Evolutionary conservation across 2,113 vertebrate genomes (phyloP).

Genomic region (Tupaia chinensis): DNA sequence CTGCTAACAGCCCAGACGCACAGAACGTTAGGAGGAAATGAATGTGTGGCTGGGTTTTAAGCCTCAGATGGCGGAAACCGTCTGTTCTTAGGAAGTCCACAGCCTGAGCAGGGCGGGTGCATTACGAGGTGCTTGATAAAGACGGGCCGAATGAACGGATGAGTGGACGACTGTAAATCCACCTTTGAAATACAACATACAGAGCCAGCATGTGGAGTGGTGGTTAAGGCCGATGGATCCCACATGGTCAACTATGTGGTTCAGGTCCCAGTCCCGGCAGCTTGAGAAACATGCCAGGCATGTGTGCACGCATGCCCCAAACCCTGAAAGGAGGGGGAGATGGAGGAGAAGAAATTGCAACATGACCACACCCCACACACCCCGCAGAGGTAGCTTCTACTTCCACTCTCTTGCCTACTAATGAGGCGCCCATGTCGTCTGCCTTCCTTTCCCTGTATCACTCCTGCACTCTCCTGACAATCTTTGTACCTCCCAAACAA

Average conservation of each 20-base stretch:
- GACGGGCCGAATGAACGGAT: neutral
- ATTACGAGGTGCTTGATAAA: neutral
- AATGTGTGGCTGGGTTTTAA: neutral
- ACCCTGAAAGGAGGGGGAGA: too few species aligned
- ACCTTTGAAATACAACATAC: neutral
- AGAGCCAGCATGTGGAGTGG: too few species aligned
- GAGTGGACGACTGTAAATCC: neutral
- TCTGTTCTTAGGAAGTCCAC: neutral
- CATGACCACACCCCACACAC: too few species aligned
- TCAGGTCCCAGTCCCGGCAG: too few species aligned
- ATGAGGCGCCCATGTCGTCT: accelerated
- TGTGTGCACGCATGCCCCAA: too few species aligned
- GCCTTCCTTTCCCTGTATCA: neutral
- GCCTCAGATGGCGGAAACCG: neutral
- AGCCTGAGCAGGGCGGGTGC: neutral
- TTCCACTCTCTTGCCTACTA: neutral
- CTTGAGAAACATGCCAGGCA: too few species aligned
- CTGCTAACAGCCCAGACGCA: neutral
- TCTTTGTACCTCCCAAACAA: neutral
- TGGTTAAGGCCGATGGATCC: too few species aligned
- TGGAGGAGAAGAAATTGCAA: too few species aligned
- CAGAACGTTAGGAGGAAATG: neutral
- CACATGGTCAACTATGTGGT: too few species aligned
- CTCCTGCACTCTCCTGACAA: neutral
- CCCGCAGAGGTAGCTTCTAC: neutral